Evolutionary conservation across 2,888 invertebrate genomes (phyloP).

Genomic region (Agrotis segetum): DNA sequence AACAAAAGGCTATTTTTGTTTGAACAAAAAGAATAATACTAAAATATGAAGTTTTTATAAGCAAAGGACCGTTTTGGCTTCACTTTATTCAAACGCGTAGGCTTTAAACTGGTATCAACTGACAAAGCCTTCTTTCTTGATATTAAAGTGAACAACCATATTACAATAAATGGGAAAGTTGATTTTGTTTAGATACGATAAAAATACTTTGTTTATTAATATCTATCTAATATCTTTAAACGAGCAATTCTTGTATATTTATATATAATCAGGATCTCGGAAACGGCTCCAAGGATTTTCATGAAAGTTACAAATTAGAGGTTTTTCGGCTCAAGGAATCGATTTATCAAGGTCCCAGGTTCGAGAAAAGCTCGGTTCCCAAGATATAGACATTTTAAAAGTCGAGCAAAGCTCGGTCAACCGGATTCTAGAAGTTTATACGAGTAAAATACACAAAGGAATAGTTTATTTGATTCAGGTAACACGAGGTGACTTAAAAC

Average conservation of each 20-base stretch:
- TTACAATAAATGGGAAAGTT: conserved; percentile 30
- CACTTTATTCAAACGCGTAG: conserved; percentile 52
- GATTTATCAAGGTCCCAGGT: too few relatives aligned
- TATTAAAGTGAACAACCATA: conserved; percentile 35
- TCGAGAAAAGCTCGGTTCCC: too few relatives aligned
- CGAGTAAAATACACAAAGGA: not conserved
- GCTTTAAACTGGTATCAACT: conserved; percentile 42
- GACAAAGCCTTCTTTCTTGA: conserved; percentile 28
- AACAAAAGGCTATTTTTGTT: not conserved
- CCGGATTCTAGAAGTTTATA: conserved; percentile 3
- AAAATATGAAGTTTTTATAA: conserved; percentile 18
- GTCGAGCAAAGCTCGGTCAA: too few relatives aligned
- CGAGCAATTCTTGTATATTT: too few relatives aligned
- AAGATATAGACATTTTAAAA: too few relatives aligned
- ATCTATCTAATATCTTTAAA: too few relatives aligned
- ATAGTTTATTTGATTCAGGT: conserved; percentile 13
- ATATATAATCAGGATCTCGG: too few relatives aligned
- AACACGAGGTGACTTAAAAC: too few relatives aligned
- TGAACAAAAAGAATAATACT: conserved; percentile 18
- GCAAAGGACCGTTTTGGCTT: conserved; percentile 17
- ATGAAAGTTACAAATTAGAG: too few relatives aligned
- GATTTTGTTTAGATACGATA: conserved; percentile 38
- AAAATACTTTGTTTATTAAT: conserved; percentile 22
- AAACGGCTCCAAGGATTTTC: too few relatives aligned
- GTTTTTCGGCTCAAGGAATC: too few relatives aligned